Conservation (phyloP, 2,113 vertebrate genomes). For the Charina bottae region DNA sequence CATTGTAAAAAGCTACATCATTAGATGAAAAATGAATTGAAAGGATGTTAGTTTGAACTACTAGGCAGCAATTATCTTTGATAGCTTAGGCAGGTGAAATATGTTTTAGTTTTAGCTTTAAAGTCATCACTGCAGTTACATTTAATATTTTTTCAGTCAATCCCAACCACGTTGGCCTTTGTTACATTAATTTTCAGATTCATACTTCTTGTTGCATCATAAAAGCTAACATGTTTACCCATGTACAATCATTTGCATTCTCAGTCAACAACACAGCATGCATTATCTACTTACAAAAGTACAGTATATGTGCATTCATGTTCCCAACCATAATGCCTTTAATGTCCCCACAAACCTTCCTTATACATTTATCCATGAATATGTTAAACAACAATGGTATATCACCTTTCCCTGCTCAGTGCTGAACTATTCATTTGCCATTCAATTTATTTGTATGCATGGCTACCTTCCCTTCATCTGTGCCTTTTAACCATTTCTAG, state of each 20-base stretch:
- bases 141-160: constrained; percentile 12
- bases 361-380: not conserved
- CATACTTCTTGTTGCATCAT: not conserved
- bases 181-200: not conserved
- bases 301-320: not conserved
- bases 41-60: constrained; percentile 29
- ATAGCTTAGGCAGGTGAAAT: not conserved
- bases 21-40: constrained; percentile 43
- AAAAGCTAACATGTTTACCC: not conserved
- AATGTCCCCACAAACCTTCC: not conserved
- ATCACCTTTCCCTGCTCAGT: not conserved
- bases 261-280: not conserved
- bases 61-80: constrained; percentile 24
- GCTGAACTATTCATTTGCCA: not conserved
- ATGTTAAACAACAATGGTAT: not conserved
- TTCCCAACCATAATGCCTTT: not conserved
- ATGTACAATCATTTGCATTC: not conserved
- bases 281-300: not conserved
- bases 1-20: constrained; percentile 31
- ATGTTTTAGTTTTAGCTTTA: not conserved
- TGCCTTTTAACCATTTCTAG: not conserved
- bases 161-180: not conserved
- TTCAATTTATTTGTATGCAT: not conserved
- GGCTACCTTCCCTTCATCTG: not conserved
- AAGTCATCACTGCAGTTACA: constrained; percentile 29